Base-by-base conservation (phyloP, 2,797 vertebrate genomes). In the Crenuchus spilurus region DNA sequence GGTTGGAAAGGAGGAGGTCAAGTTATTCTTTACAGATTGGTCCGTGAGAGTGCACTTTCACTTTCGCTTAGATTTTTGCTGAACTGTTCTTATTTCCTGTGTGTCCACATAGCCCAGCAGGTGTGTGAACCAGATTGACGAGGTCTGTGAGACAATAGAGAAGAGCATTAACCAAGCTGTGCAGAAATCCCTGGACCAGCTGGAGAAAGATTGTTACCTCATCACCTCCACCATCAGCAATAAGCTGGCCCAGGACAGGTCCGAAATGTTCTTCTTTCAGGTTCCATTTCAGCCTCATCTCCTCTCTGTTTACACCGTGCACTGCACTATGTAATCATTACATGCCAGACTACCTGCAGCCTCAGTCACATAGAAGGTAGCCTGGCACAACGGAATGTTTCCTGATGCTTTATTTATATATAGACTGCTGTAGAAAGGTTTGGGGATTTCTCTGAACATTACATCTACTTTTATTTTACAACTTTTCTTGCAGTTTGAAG, bases 161-260 rank as follows among this genome's bases (percentile, higher is more conserved):
- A 94, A 94, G 83, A 93, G 88, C 82, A 94, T 94, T 79, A 92
- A 91, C 88, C 92, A 94, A 87, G 91, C 93, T 0, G 90, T 94
- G 57, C 92, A 94, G 86, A 94, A 92, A 84, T 94, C 90, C 6
- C 74, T 94, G 77, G 81, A 94, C 83, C 92, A 94, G 84, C 89
- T 94, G 83, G 93, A 94, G 84, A 93, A 90, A 80, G 92, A 94
- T 82, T 91, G 87, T 54, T 87, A 92, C 80, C 85, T 92, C 3
- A 90, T 94, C 78, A 88, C 84, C 79, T 87, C 86, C 24, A 91
- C 90, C 24, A 91, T 94, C 79, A 84, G 44, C 84, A 85, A 74
- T 58, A 90, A 48, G 70, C 83, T 93, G 3, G 83, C 87, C 65
- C 79, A 91, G 80, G 92, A 94, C 87, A 91, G 92, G 93, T 94